These are phyloP conservation scores for Pipistrellus pygmaeus DNA, from an alignment of 2,797 vertebrate species.

Conservation along the genomic window DNA sequence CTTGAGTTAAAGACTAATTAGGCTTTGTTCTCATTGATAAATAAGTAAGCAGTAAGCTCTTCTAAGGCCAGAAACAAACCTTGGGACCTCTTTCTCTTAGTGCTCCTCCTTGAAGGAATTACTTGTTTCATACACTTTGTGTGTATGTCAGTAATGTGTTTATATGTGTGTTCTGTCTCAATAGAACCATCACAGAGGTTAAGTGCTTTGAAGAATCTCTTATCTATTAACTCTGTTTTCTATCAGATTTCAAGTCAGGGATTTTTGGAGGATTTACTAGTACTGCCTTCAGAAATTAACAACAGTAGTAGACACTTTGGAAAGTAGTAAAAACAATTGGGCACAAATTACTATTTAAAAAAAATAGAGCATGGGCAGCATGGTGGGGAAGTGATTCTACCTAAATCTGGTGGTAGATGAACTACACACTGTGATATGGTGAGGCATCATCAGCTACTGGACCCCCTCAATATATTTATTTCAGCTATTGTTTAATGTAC, in stretches of 20 bases:
- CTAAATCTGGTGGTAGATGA: not conserved
- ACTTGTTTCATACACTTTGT: conserved; percentile 75
- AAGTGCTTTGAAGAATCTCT: not conserved
- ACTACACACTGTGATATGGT: rapidly evolving
- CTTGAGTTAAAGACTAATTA: conserved; percentile 77
- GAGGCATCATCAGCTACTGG: not conserved
- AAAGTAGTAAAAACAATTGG: not conserved
- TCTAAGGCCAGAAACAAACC: conserved; percentile 22
- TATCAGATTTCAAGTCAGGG: not conserved
- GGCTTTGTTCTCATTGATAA: conserved; percentile 80
- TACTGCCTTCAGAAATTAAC: not conserved
- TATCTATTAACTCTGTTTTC: not conserved
- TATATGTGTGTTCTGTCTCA: not conserved
- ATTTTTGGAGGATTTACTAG: not conserved
- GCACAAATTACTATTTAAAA: not conserved
- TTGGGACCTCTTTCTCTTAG: conserved; percentile 60
- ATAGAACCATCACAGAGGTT: not conserved
- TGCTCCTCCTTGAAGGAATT: conserved; percentile 69
- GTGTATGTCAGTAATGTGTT: not conserved
- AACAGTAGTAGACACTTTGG: not conserved
- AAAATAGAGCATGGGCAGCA: not conserved
- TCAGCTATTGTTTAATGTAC: not conserved
- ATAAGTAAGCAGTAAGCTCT: conserved; percentile 75
- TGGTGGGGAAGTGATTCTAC: not conserved
- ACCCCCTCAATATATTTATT: not conserved